Conservation (phyloP, 2,797 vertebrate genomes). For the Linurgus olivaceus region DNA sequence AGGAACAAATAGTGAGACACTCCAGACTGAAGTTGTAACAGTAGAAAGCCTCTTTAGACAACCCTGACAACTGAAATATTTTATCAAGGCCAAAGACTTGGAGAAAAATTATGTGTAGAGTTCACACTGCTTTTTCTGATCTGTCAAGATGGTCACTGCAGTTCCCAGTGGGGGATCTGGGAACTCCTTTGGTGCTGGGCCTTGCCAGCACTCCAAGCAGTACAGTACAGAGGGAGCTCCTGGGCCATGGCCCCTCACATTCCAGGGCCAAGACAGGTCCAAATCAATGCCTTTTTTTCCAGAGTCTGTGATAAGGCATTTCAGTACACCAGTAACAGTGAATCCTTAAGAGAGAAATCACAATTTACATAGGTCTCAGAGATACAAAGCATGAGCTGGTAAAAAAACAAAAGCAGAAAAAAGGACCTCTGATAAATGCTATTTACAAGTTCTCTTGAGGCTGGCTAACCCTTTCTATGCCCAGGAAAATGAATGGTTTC, state of each 20-base stretch:
- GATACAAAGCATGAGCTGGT: neutral
- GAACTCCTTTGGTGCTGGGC: neutral
- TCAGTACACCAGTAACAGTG: neutral
- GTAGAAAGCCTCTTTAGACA: neutral
- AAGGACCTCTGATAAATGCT: neutral
- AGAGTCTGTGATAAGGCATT: neutral
- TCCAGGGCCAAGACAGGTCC: neutral
- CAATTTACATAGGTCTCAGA: neutral
- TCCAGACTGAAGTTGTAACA: neutral
- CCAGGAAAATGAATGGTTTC: neutral
- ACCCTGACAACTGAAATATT: neutral
- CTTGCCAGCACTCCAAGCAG: rapidly evolving
- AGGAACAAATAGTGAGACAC: neutral
- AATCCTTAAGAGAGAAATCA: neutral
- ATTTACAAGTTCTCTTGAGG: neutral
- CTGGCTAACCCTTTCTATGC: neutral
- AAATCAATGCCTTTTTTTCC: neutral
- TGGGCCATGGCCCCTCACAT: neutral
- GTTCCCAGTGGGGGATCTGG: neutral
- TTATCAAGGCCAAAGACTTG: neutral
- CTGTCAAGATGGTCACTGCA: neutral
- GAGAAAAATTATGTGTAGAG: neutral
- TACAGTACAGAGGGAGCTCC: rapidly evolving
- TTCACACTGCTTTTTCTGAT: neutral
- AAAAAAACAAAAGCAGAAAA: neutral